phyloP scores from a whole-genome alignment of 2,888 invertebrate genomes.

The Meta bourneti region DNA sequence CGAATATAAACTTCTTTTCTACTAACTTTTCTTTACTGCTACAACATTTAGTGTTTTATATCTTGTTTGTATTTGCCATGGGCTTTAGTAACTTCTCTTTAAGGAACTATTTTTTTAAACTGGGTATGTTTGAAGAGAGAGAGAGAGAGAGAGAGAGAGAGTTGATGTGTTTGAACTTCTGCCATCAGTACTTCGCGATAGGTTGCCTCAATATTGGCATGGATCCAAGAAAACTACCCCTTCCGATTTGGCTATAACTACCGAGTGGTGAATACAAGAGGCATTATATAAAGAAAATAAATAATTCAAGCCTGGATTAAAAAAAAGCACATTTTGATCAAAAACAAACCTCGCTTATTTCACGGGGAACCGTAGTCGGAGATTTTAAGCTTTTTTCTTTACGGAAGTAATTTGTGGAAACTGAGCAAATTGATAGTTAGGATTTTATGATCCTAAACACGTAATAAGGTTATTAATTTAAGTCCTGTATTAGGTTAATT shows the following conservation, averaged over 20 bases:
- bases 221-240: constrained; percentile 33
- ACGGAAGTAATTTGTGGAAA: constrained; percentile 26
- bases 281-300: constrained; percentile 32
- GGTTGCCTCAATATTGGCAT: constrained; percentile 33
- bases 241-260: constrained; percentile 30
- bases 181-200: constrained; percentile 44
- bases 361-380: neutral
- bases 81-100: constrained; percentile 22
- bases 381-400: constrained; percentile 8
- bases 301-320: neutral
- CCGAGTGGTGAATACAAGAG: constrained; percentile 13
- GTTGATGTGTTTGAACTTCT: constrained; percentile 46
- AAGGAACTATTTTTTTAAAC: constrained; percentile 43
- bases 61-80: constrained; percentile 34
- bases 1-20: constrained; percentile 1
- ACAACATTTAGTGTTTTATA: constrained; percentile 29
- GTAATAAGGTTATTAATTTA: constrained; percentile 25
- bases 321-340: constrained; percentile 10
- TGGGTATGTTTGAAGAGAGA: constrained; percentile 32
- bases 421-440: constrained; percentile 2
- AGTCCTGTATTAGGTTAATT: constrained; percentile 26
- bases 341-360: constrained; percentile 4
- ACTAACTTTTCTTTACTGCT: constrained; percentile 14
- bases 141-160: too few species aligned
- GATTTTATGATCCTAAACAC: constrained; percentile 32